Conservation (phyloP, 2,888 invertebrate species). For the Elegia similella region DNA sequence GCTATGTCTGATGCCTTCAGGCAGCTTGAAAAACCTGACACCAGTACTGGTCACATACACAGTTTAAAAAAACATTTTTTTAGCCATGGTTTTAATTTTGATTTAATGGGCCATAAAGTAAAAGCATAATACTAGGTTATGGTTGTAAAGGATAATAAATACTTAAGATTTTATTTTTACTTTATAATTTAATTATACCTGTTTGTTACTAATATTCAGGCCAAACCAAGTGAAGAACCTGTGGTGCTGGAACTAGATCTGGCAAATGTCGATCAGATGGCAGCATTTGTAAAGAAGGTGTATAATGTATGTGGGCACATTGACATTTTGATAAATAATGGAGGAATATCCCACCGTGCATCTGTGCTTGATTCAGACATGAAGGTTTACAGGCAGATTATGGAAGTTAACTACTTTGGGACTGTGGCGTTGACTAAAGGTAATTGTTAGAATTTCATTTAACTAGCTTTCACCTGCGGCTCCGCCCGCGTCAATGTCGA, state of each 20-base stretch:
- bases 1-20: too few relatives aligned
- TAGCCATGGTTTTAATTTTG: conserved; percentile 6
- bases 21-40: too few relatives aligned
- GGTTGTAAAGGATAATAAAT: too few relatives aligned
- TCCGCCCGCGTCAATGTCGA: too few relatives aligned
- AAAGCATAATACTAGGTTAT: too few relatives aligned
- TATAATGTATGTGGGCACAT: conserved; percentile 87
- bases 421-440: conserved; percentile 95
- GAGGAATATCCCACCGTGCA: conserved; percentile 92
- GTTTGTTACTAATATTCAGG: conserved; percentile 31
- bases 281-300: conserved; percentile 84
- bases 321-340: conserved; percentile 96
- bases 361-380: conserved; percentile 87
- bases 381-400: conserved; percentile 92
- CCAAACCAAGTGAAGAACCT: conserved; percentile 85
- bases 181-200: too few relatives aligned
- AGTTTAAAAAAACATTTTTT: neutral
- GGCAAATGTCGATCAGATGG: conserved; percentile 84
- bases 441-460: conserved; percentile 45
- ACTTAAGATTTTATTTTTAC: too few relatives aligned
- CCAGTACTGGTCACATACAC: too few relatives aligned
- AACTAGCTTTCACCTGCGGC: neutral
- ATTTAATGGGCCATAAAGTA: neutral
- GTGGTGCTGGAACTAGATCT: conserved; percentile 89
- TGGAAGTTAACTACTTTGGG: conserved; percentile 97